These are phyloP conservation scores for Linnaemya vulpina DNA, from an alignment of 2,888 invertebrate genomes.

Conservation along the genomic window DNA sequence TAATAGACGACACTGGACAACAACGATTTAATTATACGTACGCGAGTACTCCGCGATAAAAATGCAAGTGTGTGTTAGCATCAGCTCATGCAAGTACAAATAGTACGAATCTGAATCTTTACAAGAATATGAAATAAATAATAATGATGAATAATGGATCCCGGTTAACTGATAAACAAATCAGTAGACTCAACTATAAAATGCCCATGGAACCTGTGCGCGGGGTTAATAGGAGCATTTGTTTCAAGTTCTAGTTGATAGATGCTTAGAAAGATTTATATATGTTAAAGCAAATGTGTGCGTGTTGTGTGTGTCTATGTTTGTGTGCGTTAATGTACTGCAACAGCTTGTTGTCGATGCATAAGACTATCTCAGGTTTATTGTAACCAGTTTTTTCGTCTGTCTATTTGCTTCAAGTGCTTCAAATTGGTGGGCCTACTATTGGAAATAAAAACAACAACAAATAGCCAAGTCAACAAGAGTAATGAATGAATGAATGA, in stretches of 20 bases:
- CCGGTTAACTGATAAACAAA: conserved; percentile 61
- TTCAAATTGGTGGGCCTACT: conserved; percentile 50
- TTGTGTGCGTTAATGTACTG: not conserved
- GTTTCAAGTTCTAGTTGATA: not conserved
- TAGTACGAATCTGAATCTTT: not conserved
- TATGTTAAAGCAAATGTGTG: conserved; percentile 19
- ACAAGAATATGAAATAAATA: conserved; percentile 50
- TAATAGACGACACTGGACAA: conserved; percentile 58
- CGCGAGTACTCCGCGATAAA: conserved; percentile 16
- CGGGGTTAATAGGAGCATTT: conserved; percentile 29
- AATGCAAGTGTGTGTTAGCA: conserved; percentile 13
- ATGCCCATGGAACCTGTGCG: conserved; percentile 8
- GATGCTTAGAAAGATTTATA: conserved; percentile 49
- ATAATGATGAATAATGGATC: conserved; percentile 66
- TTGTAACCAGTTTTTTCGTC: conserved; percentile 52
- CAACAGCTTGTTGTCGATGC: conserved; percentile 23
- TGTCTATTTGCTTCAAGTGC: conserved; percentile 21
- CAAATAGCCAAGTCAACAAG: conserved; percentile 14
- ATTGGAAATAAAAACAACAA: not conserved
- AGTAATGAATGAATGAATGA: conserved; percentile 29
- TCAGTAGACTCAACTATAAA: conserved; percentile 41
- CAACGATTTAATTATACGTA: conserved; percentile 34
- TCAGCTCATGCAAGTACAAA: not conserved
- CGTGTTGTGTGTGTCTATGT: not conserved
- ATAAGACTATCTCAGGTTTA: conserved; percentile 11